A percentile compares a stretch with the other conserved stretches of the same genome.
Conservation (phyloP, 2,888 invertebrate species). For the Dioctria linearis region DNA sequence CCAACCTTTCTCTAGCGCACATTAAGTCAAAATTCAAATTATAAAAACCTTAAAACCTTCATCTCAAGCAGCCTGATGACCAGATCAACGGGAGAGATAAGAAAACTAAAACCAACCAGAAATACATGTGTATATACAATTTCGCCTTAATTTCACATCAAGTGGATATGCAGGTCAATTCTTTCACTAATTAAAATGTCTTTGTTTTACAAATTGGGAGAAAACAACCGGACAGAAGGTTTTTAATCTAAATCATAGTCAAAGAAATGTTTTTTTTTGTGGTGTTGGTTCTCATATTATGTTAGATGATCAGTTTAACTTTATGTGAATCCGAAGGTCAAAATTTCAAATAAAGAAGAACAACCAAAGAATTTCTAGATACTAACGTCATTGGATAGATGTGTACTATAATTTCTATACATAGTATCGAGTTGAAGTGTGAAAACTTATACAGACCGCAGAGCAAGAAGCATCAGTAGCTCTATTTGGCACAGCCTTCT, state of each 20-base stretch:
- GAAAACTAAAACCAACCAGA: background rate
- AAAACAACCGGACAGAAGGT: background rate
- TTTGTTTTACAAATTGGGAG: constrained; percentile 24
- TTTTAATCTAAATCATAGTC: background rate
- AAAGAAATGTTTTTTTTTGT: background rate
- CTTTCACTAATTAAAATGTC: constrained; percentile 45
- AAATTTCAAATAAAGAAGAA: background rate
- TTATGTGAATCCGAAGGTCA: background rate
- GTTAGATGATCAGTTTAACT: background rate
- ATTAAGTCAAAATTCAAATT: too few relatives aligned
- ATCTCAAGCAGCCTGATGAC: too few relatives aligned
- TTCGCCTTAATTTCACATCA: constrained; percentile 35
- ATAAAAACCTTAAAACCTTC: too few relatives aligned
- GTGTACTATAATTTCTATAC: background rate
- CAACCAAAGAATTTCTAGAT: background rate
- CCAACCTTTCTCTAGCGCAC: too few relatives aligned
- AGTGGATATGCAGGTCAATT: constrained; percentile 41
- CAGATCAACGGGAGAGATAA: too few relatives aligned
- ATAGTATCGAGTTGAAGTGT: too few relatives aligned
- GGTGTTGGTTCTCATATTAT: background rate
- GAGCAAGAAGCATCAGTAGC: background rate
- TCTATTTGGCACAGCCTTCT: constrained; percentile 12
- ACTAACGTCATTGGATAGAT: too few relatives aligned
- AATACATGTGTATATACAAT: background rate
- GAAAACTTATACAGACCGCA: constrained; percentile 26